phyloP scores from a whole-genome alignment of 2,797 vertebrate species.

The Apogon talboti region DNA sequence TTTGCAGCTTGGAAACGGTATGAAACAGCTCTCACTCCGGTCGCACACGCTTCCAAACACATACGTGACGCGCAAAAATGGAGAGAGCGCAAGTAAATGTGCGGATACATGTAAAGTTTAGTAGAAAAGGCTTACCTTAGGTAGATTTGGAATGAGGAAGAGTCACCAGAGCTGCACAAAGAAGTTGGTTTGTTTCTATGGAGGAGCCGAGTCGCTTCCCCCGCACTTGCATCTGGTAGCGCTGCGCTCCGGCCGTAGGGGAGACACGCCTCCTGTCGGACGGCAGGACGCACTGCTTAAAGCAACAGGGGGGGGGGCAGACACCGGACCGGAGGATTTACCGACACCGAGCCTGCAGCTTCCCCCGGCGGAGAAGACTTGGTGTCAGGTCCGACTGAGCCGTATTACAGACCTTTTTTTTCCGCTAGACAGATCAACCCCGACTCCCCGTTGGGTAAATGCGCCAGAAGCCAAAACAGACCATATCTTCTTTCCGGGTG shows the following conservation, averaged over 20 bases:
- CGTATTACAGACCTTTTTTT: background rate
- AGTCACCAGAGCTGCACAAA: conserved; percentile 70
- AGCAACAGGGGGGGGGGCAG: conserved; percentile 66
- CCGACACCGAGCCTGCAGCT: conserved; percentile 23
- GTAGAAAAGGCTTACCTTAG: conserved; percentile 69
- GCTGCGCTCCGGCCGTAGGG: conserved; percentile 73
- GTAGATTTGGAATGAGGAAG: conserved; percentile 49
- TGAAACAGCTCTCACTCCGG: background rate
- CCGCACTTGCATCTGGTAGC: conserved; percentile 64
- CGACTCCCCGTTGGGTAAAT: no score
- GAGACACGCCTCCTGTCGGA: conserved; percentile 92
- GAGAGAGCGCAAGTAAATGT: background rate
- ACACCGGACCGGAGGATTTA: conserved; percentile 21
- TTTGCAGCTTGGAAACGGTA: no score
- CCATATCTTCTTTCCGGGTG: no score
- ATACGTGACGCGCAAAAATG: background rate
- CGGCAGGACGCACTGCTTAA: conserved; percentile 77
- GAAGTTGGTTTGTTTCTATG: conserved; percentile 79
- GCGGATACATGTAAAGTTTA: conserved; percentile 31
- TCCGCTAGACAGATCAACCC: no score
- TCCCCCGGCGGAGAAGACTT: conserved; percentile 4
- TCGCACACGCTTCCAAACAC: conserved; percentile 9
- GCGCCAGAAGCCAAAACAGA: no score
- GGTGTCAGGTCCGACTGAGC: conserved; percentile 7
- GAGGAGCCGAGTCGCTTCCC: conserved; percentile 67